Evolutionary conservation across 2,113 vertebrate species (phyloP).

Genomic region (Craseonycteris thonglongyai): DNA sequence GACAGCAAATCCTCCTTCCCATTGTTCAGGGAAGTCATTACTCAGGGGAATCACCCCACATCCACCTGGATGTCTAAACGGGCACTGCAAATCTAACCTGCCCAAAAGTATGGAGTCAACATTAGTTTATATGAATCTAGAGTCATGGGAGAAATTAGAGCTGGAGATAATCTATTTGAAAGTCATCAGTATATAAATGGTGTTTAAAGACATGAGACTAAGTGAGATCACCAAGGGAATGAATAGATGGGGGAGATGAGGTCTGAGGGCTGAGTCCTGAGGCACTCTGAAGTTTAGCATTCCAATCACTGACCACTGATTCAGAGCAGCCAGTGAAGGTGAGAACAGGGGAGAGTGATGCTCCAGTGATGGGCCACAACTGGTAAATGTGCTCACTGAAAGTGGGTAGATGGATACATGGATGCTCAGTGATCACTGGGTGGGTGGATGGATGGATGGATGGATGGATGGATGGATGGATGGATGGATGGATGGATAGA

Average conservation of each 20-base stretch:
- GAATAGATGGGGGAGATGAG: neutral
- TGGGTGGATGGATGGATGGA: no score
- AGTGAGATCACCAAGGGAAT: neutral
- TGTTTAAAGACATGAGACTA: neutral
- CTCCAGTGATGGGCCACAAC: neutral
- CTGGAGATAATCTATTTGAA: neutral
- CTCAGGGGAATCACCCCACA: neutral
- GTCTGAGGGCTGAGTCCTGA: neutral
- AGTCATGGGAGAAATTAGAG: neutral
- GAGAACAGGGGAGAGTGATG: neutral
- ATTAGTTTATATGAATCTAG: neutral
- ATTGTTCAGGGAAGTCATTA: neutral
- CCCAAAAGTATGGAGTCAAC: neutral
- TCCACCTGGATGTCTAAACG: neutral
- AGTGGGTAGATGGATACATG: neutral
- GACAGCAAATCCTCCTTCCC: neutral
- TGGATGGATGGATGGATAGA: no score
- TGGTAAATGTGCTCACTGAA: neutral
- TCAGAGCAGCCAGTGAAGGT: neutral
- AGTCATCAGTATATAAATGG: neutral
- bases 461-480: neutral
- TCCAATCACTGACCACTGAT: neutral
- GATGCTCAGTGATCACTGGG: fast-evolving
- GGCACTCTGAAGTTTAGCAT: neutral
- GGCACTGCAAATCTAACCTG: neutral